phyloP scores from a whole-genome alignment of 1,140 invertebrate genomes.

The Drosophila insularis region DNA sequence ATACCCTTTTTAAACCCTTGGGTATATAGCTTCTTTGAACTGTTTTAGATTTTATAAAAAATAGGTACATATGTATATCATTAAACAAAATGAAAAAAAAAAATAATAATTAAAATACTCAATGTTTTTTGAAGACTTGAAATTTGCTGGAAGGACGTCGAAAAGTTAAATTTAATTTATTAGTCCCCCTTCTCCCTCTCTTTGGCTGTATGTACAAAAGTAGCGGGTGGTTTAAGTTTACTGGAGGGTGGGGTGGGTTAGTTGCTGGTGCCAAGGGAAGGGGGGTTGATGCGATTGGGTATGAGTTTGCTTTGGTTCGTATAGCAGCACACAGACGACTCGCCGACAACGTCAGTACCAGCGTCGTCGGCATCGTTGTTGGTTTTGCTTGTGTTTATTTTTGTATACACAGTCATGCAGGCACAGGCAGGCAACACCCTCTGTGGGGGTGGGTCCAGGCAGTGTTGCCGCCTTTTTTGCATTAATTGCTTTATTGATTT shows the following conservation, averaged over 20 bases:
- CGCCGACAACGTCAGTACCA: not conserved
- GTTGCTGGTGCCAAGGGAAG: not conserved
- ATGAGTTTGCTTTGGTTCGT: conserved; percentile 13
- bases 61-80: no score
- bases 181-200: no score
- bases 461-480: conserved; percentile 65
- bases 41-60: no score
- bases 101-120: no score
- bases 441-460: conserved; percentile 30
- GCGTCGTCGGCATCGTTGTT: conserved; percentile 5
- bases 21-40: no score
- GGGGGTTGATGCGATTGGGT: conserved; percentile 17
- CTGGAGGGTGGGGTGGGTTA: not conserved
- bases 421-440: conserved; percentile 35
- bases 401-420: conserved; percentile 43
- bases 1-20: not conserved
- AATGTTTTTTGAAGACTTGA: not conserved
- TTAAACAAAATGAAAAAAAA: no score
- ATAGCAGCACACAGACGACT: conserved; percentile 42
- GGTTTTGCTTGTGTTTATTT: conserved; percentile 65
- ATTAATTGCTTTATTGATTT: conserved; percentile 81
- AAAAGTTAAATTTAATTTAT: no score
- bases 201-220: not conserved
- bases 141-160: not conserved
- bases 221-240: conserved; percentile 10